Evolutionary conservation across 1,140 invertebrate genomes (phyloP), one percentile per base, ranked within the genome.

Genomic region (Scaptomyza hsui): DNA sequence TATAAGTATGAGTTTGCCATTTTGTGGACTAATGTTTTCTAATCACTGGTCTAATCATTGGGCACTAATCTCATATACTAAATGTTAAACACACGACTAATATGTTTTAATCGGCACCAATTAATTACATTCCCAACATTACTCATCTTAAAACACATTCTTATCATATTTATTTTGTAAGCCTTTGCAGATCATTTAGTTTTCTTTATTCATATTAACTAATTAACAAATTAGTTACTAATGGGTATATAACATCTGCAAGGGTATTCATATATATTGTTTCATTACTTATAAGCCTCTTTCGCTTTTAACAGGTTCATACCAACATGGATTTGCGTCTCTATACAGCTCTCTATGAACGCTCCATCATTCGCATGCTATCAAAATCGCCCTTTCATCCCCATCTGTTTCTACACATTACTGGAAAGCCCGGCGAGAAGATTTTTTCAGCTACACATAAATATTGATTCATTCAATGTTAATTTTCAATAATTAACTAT

Each of bases 361-460:
- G 44, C 12, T 74, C 89, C n/a, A 53, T 91, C 19, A 78, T 89
- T 35, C 72, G 78, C n/a, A 78, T 91, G 78, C 56, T 91, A 12
- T 42, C 65, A 35, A 72, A 89, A 67, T 51, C 72, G 10, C 80
- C 85, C 10, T 82, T 90, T 59, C 13, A 69, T 10, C 72, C 65
- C n/a, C 69, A 85, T 19, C 69, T 88, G 16, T 91, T 68, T 41
- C 73, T 83, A 18, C 90, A 91, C 47, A 91, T 91, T 4, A 72
- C 32, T 42, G 90, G 90, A 19, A 24, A 60, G 6, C 90, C 89
- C 0, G 78, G 81, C 37, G 90, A 91, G 53, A 79, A 75, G 51
- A 60, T 90, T 2, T 89, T 2, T 89, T 78, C 42, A 75, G 65
- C 65, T 71, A 19, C 60, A 61, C 1, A 71, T 37, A 29, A 29